Conservation (phyloP, 2,113 vertebrate genomes). For the Mesembrinibis cayennensis region DNA sequence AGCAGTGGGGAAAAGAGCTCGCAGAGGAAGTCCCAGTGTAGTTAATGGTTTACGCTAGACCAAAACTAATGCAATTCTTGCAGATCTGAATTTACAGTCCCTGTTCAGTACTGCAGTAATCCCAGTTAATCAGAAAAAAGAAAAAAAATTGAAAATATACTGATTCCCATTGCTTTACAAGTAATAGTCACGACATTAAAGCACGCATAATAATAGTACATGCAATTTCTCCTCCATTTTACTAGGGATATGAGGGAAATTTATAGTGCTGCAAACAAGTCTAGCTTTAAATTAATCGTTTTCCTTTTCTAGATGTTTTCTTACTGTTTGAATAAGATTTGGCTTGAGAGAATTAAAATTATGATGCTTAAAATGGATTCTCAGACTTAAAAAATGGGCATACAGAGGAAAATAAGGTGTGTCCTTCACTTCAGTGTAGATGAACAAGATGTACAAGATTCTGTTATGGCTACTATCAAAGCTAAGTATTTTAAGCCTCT, state of each 20-base stretch:
- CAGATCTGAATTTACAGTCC: not conserved
- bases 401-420: not conserved
- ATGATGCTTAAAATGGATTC: not conserved
- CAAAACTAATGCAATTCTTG: not conserved
- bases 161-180: not conserved
- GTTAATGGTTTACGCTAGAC: not conserved
- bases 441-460: not conserved
- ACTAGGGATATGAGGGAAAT: not conserved
- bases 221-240: not conserved
- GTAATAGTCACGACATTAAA: not conserved
- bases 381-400: not conserved
- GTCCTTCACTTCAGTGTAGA: not conserved
- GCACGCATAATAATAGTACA: not conserved
- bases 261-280: not conserved
- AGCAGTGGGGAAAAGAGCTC: not conserved
- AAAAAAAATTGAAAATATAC: not conserved
- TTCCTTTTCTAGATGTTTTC: not conserved
- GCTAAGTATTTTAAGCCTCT: not conserved
- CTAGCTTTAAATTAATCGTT: not conserved
- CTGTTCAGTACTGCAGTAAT: not conserved
- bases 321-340: not conserved
- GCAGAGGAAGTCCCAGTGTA: not conserved
- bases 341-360: not conserved
- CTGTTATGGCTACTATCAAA: not conserved
- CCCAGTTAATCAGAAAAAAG: not conserved